Base-by-base conservation (phyloP, 2,113 vertebrate species). In the Ctenodactylus gundi region DNA sequence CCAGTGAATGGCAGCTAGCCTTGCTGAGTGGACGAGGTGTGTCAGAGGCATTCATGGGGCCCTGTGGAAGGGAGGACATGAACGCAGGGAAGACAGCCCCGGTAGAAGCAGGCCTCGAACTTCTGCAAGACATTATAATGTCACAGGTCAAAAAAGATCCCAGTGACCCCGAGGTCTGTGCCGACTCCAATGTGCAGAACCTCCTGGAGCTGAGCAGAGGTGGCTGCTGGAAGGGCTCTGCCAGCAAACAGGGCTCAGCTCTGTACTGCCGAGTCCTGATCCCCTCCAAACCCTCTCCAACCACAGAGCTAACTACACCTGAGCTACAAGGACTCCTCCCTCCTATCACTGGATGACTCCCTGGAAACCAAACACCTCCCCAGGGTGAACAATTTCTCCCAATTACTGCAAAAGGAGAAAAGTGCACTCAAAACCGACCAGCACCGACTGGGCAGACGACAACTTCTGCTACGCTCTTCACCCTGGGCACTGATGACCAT, bases 141-240 rank as follows among this genome's bases (percentile, higher is more conserved):
- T 17, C 7, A 1, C 4, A 13, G 7, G 36, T 23, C 58, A 25
- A 46, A 57, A 72, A 53, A 0, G 10, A 31, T 68, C 34, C 68
- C 34, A 8, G 46, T 3, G 41, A 41, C 1, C 1, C n/a, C n/a
- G n/a, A 41, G 8, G 27, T 53, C 67, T 27, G 9, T 0, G 49
- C 77, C 0, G 49, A 46, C n/a, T 29, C 0, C 8, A 64, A 34
- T 12, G 27, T 4, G 53, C 34, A 91, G 9, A 21, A 53, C 15
- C 49, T 6, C 1, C 27, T 18, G 3, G 17, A 4, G 46, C 1
- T 36, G 10, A 36, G 23, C 57, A 13, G 9, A 27, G 10, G 64
- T 17, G n/a, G 23, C 49, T 44, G 14, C 1, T n/a, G 44, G 36
- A 46, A 84, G 64, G 27, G 20, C 39, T 23, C 7, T 5, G 18